Base-by-base conservation (phyloP, 2,113 vertebrate genomes). In the Hippocampus comes region DNA sequence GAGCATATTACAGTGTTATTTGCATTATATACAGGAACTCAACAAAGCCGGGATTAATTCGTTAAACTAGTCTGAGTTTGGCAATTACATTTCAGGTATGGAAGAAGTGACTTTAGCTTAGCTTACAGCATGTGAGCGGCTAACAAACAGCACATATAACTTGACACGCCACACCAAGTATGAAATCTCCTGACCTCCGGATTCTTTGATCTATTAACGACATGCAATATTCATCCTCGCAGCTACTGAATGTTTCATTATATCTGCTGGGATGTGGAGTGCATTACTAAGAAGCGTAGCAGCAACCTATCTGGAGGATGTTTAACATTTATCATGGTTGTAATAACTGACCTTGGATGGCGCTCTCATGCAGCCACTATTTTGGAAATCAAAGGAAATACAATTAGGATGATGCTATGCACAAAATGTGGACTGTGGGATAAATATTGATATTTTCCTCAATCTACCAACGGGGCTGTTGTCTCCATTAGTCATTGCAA, bases 11-110 rank as follows among this genome's bases (percentile, higher is more conserved):
- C 34, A 0, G 68, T 80, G 82, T 70, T 84, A 85, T 91, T 90
- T 89, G 84, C 81, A 80, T 82, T 67, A 78, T 78, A 17, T 1
- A 23, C 21, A 65, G 11, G 2, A 65, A 73, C 34, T 61, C 9
- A 34, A 34, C 27, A 34, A 80, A 82, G 65, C 68, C n/a, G 63
- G 65, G 71, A 87, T 78, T 85, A 90, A 90, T 91, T 89, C 90
- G 83, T 83, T 84, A 84, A 86, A 82, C 86, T 86, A 83, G 77
- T 70, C 69, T 84, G 83, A 79, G 82, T 90, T 87, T 88, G 74
- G 82, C 88, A 89, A 89, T 90, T 82, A 90, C 87, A 90, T 89
- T 89, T 80, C 88, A 91, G 87, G 88, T 89, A 82, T 71, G 81
- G 79, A 77, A 85, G 76, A 84, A 81, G 41, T 5, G 65, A 67